Base-by-base conservation (phyloP, 2,888 invertebrate genomes). In the Tethea ocularis region DNA sequence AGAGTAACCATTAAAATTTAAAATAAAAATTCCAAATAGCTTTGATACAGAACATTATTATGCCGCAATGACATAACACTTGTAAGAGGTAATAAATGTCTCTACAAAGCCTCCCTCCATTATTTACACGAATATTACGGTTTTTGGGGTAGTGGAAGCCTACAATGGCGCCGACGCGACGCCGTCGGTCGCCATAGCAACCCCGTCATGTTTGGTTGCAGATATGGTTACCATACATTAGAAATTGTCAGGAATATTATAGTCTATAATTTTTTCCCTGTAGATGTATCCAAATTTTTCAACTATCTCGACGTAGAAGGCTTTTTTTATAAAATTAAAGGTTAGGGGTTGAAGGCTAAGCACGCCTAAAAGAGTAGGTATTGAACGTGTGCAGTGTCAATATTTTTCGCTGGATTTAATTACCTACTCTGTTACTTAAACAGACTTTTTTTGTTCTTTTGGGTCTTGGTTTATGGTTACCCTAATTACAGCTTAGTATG, bases 171-270 rank as follows among this genome's bases (percentile, higher is more conserved):
- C 88, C 89, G 58, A 17, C 36, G 20, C 53, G 89, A 78, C 89
- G 88, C 80, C 64, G 60, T n/a, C 63, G 54, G 86, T 89, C 75
- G 71, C 71, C 66, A 88, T 86, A 73, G 69, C 69, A 74, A 89
- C 87, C 61, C 62, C 58, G 60, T 58, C 64, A 75, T 69, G 74
- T 74, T 69, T 64, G 29, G 22, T 26, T 56, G 41, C 51, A 60
- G 59, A 64, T 46, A 20, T 46, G 46, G 46, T 46, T 20, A 20
- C 46, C 20, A 46, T 46, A 20, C 7, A 3, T 20, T 6, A n/a
- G 10, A 20, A 46, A 10, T 20, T 20, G 2, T 46, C 20, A 15
- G 17, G 46, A 20, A 17, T 6, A 1, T 4, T 20, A n/a, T 5
- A 23, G 17, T 22, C 2, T 51, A 13, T 0, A 5, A 20, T 17